These are phyloP conservation scores for Phoxinus phoxinus DNA, from an alignment of 2,113 vertebrate genomes.

Conservation along the genomic window DNA sequence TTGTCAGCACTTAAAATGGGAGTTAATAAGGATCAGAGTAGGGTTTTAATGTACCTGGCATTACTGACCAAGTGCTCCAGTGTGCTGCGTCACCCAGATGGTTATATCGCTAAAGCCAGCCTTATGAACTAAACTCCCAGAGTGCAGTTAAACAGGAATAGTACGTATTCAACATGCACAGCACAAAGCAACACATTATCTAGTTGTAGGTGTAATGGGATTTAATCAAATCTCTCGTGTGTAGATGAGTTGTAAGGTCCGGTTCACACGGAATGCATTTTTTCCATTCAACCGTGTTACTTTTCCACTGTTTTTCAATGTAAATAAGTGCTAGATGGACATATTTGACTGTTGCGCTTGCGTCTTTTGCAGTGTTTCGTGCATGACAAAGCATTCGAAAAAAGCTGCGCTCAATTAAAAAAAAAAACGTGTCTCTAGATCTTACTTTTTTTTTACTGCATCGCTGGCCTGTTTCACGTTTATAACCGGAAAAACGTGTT, in stretches of 20 bases:
- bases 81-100: constrained; percentile 57
- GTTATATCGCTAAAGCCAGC: neutral
- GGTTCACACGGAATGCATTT: too few relatives aligned
- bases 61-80: constrained; percentile 55
- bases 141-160: neutral
- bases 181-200: neutral
- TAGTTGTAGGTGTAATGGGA: neutral
- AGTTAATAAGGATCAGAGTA: constrained; percentile 57
- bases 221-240: neutral
- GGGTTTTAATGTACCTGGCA: constrained; percentile 54
- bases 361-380: too few relatives aligned
- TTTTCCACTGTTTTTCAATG: too few relatives aligned
- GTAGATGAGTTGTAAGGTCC: neutral
- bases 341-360: too few relatives aligned
- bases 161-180: neutral
- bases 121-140: constrained; percentile 1
- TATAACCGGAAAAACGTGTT: too few relatives aligned
- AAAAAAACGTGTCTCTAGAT: too few relatives aligned
- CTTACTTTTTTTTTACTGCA: too few relatives aligned
- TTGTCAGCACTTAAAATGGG: constrained; percentile 52
- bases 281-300: too few relatives aligned
- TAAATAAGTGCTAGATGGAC: too few relatives aligned
- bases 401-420: too few relatives aligned
- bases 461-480: too few relatives aligned
- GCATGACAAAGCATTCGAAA: too few relatives aligned